phyloP scores from a whole-genome alignment of 2,113 vertebrate genomes.

The Rissa tridactyla region DNA sequence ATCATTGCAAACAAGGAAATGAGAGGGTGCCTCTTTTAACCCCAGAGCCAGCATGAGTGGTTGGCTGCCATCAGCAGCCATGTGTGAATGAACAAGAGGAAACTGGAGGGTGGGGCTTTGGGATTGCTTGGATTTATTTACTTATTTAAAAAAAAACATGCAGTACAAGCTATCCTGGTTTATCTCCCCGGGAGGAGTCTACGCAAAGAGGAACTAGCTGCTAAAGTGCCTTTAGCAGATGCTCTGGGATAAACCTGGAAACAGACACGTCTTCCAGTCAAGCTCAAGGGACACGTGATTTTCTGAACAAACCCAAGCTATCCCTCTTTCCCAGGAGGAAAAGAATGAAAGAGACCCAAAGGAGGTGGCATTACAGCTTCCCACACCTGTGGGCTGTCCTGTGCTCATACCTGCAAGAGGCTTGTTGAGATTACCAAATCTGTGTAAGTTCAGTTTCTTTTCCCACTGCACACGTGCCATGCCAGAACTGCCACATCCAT shows the following conservation, averaged over 20 bases:
- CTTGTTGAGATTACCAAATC: neutral
- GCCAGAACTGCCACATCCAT: neutral
- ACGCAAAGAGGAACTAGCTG: neutral
- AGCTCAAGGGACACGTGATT: neutral
- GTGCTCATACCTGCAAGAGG: neutral
- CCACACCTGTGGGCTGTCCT: neutral
- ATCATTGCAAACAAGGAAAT: neutral
- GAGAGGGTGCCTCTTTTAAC: neutral
- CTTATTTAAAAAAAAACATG: too few species aligned
- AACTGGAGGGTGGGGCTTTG: neutral
- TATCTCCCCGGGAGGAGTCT: neutral
- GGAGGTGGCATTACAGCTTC: neutral
- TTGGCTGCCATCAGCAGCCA: neutral
- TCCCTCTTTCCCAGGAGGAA: neutral
- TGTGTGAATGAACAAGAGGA: neutral
- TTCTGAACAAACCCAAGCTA: neutral
- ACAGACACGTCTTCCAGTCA: neutral
- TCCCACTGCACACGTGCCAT: fast-evolving
- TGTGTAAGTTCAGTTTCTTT: neutral
- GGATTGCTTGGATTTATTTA: neutral
- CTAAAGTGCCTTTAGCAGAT: neutral
- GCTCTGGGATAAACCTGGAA: neutral
- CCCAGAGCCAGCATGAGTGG: neutral
- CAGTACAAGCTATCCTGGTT: neutral
- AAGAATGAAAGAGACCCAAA: neutral